Conservation (phyloP, 30 jellyfish, hydroid and myxozoan species). For the Hydractinia echinata region DNA sequence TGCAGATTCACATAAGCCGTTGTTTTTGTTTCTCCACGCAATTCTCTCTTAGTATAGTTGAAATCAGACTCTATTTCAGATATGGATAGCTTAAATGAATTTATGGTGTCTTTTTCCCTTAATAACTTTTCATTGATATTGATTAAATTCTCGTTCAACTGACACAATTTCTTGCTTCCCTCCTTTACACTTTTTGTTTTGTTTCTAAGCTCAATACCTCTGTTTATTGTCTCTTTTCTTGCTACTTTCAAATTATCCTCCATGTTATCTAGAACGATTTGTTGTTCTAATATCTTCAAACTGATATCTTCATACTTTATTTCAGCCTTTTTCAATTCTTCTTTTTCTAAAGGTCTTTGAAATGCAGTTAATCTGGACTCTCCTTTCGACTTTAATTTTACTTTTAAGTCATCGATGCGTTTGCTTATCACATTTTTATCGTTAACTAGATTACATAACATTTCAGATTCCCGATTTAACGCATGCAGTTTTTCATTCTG, state of each 20-base stretch:
- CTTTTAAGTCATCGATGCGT: neutral
- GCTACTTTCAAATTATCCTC: neutral
- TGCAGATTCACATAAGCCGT: no score
- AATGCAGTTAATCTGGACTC: neutral
- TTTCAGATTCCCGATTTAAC: neutral
- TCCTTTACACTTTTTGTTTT: neutral
- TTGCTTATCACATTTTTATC: neutral
- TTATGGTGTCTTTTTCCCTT: neutral
- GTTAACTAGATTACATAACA: neutral
- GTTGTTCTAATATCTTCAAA: neutral
- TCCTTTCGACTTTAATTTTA: neutral
- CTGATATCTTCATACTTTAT: neutral
- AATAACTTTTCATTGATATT: neutral
- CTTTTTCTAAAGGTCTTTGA: neutral
- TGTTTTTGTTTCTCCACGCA: no score
- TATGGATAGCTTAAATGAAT: neutral
- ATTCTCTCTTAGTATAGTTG: no score
- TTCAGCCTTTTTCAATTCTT: neutral
- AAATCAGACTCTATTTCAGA: no score
- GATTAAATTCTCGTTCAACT: neutral
- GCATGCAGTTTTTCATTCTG: neutral
- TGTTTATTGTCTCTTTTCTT: neutral
- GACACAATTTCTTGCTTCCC: neutral
- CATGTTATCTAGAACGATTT: neutral
- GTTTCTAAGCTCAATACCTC: neutral